Evolutionary conservation across 2,113 vertebrate genomes (phyloP), one percentile per base, ranked within the genome.

Genomic region (Anhinga anhinga): DNA sequence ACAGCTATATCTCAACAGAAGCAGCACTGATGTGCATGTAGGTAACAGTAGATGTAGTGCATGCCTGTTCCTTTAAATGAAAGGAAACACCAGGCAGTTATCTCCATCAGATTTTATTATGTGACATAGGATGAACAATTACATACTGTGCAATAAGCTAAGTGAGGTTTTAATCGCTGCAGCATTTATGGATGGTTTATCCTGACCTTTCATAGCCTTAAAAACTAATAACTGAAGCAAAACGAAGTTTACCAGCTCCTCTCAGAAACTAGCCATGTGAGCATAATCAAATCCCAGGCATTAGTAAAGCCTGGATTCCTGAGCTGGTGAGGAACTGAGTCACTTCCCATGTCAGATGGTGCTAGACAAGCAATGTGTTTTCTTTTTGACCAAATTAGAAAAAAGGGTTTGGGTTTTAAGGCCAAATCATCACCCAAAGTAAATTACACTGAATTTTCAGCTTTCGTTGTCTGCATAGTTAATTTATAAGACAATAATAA

Each of bases 191-290:
- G 96, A 93, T 89, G 91, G 96, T 95, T 97, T 97, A 92, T 96
- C 80, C 92, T 97, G 96, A 97, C 95, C 96, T 98, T 97, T 96
- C 76, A 59, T 83, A 89, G 96, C 82, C 96, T 97, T 92, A 93
- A 93, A 98, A 97, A 95, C 92, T 94, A 97, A 96, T 95, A 97
- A 97, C 82, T 96, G 96, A 92, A 97, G 91, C 92, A 97, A 96
- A 97, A 95, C 8, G 7, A 95, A 97, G 95, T 96, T 97, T 97
- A 90, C 82, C 82, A 81, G 71, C 85, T 93, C 52, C 87, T 59
- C 88, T 93, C 79, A 95, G 94, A 95, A 95, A 77, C 66, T 21
- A 95, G 59, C 70, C 91, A 86, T 86, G 91, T 85, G 79, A 93
- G 85, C 71, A 88, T 95, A 96, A 97, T 97, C 93, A 95, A 95